A percentile compares a stretch with the other conserved stretches of the same genome.
Conservation (phyloP, 2,888 invertebrate species). For the Tuta absoluta region DNA sequence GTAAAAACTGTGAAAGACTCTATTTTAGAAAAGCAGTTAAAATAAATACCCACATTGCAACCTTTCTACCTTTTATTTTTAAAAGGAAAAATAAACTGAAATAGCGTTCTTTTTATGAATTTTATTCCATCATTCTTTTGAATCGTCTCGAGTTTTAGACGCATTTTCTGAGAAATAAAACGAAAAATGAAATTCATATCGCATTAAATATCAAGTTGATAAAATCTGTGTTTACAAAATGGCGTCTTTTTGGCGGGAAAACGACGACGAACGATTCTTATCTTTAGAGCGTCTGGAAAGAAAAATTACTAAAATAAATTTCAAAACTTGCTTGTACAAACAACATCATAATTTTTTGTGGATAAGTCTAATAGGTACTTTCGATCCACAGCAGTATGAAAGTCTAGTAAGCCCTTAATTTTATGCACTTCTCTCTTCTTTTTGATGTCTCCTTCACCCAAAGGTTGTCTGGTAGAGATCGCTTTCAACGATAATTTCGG, state of each 20-base stretch:
- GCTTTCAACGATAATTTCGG: too few relatives aligned
- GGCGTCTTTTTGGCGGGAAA: constrained; percentile 51
- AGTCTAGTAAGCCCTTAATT: too few relatives aligned
- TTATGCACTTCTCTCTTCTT: too few relatives aligned
- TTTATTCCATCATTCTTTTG: background rate
- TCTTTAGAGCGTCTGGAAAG: constrained; percentile 45
- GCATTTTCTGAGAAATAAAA: constrained; percentile 8
- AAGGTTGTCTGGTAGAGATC: too few relatives aligned
- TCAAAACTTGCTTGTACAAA: constrained; percentile 34
- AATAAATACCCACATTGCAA: background rate
- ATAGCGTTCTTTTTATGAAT: background rate
- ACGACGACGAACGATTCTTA: constrained; percentile 45
- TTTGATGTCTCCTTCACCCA: too few relatives aligned
- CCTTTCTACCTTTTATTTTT: background rate
- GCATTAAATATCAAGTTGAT: constrained; percentile 30
- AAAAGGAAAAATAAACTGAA: background rate
- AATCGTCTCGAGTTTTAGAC: background rate
- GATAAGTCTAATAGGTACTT: too few relatives aligned
- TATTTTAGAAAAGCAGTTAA: background rate
- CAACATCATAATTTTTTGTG: too few relatives aligned
- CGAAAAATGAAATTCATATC: constrained; percentile 31
- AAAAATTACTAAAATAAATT: constrained; percentile 56
- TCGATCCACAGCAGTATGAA: too few relatives aligned
- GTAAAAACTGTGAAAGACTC: too few relatives aligned
- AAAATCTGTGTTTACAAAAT: constrained; percentile 46